Conservation (phyloP, 2,797 vertebrate species). For the Aldrovandia affinis region DNA sequence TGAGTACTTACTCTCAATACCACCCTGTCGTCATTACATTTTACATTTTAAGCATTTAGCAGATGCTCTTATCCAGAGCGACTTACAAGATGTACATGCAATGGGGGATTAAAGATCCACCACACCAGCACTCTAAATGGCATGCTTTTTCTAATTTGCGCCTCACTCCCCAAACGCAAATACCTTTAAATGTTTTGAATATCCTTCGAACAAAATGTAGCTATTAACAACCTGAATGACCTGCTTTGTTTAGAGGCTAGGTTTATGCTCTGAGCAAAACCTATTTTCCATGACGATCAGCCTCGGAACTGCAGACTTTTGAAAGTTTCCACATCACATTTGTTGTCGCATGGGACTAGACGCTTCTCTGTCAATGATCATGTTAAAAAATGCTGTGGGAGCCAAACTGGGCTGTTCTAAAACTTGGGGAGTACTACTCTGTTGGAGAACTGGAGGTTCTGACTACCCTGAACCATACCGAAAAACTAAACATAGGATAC, state of each 20-base stretch:
- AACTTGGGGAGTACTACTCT: background rate
- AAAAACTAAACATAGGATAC: background rate
- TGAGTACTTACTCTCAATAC: background rate
- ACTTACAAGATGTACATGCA: no score
- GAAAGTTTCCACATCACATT: background rate
- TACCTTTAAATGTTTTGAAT: background rate
- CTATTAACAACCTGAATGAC: background rate
- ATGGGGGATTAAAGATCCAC: background rate
- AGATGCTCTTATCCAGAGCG: no score
- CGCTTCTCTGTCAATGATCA: conserved; percentile 1
- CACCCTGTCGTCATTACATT: no score
- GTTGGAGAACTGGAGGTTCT: background rate
- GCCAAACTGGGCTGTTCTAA: background rate
- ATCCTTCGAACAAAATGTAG: background rate
- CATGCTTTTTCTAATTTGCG: background rate
- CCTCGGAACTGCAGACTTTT: background rate
- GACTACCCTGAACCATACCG: background rate
- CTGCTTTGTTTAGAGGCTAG: background rate
- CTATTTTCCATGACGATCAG: background rate
- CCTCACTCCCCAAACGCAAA: background rate
- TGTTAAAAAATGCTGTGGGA: background rate
- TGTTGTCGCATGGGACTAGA: background rate
- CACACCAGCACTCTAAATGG: background rate
- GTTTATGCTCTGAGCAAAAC: background rate
- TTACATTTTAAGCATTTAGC: no score